Base-by-base conservation (phyloP, 2,888 invertebrate genomes). In the Megastigmus dorsalis region DNA sequence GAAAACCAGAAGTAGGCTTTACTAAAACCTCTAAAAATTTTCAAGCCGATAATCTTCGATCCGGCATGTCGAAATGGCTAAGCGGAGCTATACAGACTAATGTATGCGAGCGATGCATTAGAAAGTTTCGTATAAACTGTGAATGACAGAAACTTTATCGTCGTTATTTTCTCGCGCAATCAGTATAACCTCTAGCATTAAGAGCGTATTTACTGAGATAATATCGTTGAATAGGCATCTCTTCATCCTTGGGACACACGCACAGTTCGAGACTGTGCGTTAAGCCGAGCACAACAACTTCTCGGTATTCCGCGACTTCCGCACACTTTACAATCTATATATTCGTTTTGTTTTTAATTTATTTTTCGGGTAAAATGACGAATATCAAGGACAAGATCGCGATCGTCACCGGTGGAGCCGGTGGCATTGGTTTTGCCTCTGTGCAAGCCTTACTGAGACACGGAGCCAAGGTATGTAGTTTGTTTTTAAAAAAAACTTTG, bases 341-440 rank as follows among this genome's bases (percentile, higher is more conserved):
- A n/a, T n/a, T n/a, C n/a, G n/a, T n/a, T n/a, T n/a, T n/a, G n/a
- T n/a, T n/a, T n/a, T n/a, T n/a, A n/a, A n/a, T n/a, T n/a, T n/a
- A n/a, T n/a, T n/a, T n/a, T n/a, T n/a, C n/a, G n/a, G n/a, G n/a
- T n/a, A 13, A 41, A 6, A 50, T 26, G 3, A 83, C 82, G 81
- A 50, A 74, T 3, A 78, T 83, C 28, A 77, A 81, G 41, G 80
- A 73, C 15, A 82, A 84, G 75, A 79, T 76, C 23, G 81, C 76
- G 3, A 72, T 84, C 4, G 78, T 92, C n/a, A 91, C 91, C 0
- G 91, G 91, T 0, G 91, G 89, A n/a, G 91, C 91, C 0, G 84
- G 86, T 15, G 91, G 91, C 0, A 90, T 92, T 54, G 91, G 91
- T 0, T 86, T 86, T 30, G 86, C 85, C 67, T 90, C 89, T 65